Conservation (phyloP, 2,113 vertebrate genomes). For the Thermophis baileyi region DNA sequence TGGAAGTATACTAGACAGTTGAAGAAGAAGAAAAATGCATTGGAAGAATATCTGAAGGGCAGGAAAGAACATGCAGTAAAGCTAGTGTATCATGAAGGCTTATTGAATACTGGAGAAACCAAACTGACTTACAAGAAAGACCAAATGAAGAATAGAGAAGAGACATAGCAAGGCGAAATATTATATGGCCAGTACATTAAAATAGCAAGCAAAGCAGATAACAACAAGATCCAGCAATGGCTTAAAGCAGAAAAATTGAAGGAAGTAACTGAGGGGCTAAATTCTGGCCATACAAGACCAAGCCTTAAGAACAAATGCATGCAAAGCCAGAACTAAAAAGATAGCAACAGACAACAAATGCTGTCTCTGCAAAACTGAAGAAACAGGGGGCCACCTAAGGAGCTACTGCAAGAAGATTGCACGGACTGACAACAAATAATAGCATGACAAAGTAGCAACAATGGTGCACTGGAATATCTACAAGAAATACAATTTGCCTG, state of each 20-base stretch:
- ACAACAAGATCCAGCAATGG: background rate
- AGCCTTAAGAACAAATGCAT: background rate
- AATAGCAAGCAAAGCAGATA: background rate
- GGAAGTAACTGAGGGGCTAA: background rate
- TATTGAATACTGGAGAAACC: background rate
- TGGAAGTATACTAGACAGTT: background rate
- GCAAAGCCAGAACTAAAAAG: background rate
- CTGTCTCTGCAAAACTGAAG: background rate
- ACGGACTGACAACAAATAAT: background rate
- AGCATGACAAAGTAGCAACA: background rate
- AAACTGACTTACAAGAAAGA: background rate
- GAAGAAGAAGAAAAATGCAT: background rate
- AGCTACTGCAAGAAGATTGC: background rate
- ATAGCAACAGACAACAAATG: background rate
- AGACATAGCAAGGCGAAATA: background rate
- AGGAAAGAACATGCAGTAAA: background rate
- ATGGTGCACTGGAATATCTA: background rate
- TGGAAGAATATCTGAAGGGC: background rate
- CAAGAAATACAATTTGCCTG: background rate
- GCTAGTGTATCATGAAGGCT: background rate
- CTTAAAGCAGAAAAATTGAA: background rate
- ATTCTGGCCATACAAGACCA: background rate
- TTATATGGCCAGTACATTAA: background rate
- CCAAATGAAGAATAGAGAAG: background rate
- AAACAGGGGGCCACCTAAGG: background rate